Evolutionary conservation across 1,140 invertebrate genomes (phyloP).

Genomic region (Apis mellifera): DNA sequence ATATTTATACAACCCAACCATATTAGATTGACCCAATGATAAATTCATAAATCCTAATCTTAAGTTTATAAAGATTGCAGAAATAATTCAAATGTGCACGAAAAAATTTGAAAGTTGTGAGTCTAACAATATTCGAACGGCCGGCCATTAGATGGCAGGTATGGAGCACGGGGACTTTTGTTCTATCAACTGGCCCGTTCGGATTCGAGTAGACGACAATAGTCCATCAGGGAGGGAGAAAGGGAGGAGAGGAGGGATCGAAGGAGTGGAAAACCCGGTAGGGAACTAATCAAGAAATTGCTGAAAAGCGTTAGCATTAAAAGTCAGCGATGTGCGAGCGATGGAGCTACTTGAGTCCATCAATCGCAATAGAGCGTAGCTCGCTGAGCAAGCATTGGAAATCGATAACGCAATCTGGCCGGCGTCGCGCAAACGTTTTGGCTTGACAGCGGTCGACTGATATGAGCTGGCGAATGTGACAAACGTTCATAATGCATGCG

Average conservation of each 20-base stretch:
- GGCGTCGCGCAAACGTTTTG: constrained; percentile 54
- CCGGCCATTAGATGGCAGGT: too few relatives aligned
- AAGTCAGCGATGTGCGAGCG: constrained; percentile 20
- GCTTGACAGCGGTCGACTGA: constrained; percentile 56
- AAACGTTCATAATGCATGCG: constrained; percentile 62
- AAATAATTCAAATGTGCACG: background rate
- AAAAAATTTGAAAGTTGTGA: background rate
- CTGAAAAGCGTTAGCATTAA: constrained; percentile 22
- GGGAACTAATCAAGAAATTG: constrained; percentile 25
- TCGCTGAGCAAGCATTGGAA: constrained; percentile 59
- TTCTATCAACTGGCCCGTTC: background rate
- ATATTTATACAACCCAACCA: too few relatives aligned
- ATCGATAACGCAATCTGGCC: constrained; percentile 63
- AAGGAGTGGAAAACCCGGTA: background rate
- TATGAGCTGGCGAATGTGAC: constrained; percentile 59
- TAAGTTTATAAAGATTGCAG: background rate
- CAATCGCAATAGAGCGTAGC: constrained; percentile 21
- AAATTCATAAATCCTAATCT: too few relatives aligned
- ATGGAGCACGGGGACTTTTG: background rate
- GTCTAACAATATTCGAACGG: background rate
- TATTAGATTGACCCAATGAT: too few relatives aligned
- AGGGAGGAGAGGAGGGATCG: too few relatives aligned
- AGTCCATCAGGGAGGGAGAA: background rate
- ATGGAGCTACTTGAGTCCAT: constrained; percentile 31
- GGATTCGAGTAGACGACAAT: background rate